These are phyloP conservation scores for Hoplostethus mediterraneus DNA, from an alignment of 2,797 vertebrate genomes.

Conservation along the genomic window DNA sequence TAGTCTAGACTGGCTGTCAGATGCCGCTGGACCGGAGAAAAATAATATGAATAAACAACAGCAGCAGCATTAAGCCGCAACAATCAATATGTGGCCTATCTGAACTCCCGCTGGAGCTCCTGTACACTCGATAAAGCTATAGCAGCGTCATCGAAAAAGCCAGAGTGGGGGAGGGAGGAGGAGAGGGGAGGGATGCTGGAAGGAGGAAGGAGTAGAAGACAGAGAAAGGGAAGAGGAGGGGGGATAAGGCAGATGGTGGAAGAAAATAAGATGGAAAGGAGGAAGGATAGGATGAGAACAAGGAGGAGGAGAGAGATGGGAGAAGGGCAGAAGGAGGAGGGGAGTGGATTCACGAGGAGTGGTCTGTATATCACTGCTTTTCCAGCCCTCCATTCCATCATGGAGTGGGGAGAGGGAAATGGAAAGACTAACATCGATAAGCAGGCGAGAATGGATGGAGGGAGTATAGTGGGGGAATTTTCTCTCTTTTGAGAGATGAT, in stretches of 20 bases:
- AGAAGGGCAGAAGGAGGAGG: background rate
- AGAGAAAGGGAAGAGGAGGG: background rate
- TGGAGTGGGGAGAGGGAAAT: conserved; percentile 19
- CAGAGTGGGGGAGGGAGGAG: background rate
- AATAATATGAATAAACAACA: conserved; percentile 43
- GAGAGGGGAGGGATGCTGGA: background rate
- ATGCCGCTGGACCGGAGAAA: conserved; percentile 3
- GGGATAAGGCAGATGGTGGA: background rate
- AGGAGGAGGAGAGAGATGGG: background rate
- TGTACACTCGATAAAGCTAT: conserved; percentile 42
- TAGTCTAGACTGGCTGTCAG: conserved; percentile 14
- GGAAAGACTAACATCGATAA: conserved; percentile 52
- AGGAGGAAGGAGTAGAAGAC: background rate
- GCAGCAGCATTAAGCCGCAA: conserved; percentile 21
- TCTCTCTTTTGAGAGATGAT: conserved; percentile 38
- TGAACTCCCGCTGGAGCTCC: conserved; percentile 44
- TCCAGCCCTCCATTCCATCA: conserved; percentile 10
- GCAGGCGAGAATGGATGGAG: conserved; percentile 27
- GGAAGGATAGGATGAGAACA: background rate
- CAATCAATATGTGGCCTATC: conserved; percentile 53
- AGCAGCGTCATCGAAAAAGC: conserved; percentile 30
- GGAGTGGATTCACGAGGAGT: conserved; percentile 25
- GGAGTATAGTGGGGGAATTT: conserved; percentile 29
- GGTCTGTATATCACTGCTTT: conserved; percentile 6
- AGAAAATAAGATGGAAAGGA: background rate